A percentile compares a stretch with the other conserved stretches of the same genome.
phyloP scores from a whole-genome alignment of 37 sponge, comb jelly and placozoan genomes.

The Crambe crambe region DNA sequence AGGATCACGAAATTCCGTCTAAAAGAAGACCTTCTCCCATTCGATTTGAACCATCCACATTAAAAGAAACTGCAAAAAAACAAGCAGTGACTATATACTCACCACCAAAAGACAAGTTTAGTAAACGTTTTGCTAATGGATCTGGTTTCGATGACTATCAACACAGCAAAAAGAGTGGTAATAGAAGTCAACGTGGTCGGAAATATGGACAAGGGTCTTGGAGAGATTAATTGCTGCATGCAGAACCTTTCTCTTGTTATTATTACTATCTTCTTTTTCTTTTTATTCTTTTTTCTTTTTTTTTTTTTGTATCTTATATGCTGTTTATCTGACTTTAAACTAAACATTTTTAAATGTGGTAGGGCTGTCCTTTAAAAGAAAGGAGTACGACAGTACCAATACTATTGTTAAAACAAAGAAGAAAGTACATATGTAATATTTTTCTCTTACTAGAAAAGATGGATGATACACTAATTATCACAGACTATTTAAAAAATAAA shows the following conservation, averaged over 20 bases:
- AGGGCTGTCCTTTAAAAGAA: too few relatives aligned
- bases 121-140: constrained; percentile 40
- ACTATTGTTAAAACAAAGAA: too few relatives aligned
- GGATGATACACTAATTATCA: too few relatives aligned
- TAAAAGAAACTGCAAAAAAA: constrained; percentile 13
- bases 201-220: neutral
- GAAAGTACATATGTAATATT: too few relatives aligned
- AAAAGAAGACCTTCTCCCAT: constrained; percentile 66
- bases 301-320: too few relatives aligned
- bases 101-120: constrained; percentile 57
- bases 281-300: too few relatives aligned
- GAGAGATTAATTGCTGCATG: neutral
- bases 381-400: too few relatives aligned
- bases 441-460: too few relatives aligned
- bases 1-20: constrained; percentile 6
- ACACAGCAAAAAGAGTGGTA: constrained; percentile 36
- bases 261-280: neutral
- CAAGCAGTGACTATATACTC: constrained; percentile 30
- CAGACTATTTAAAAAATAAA: too few relatives aligned
- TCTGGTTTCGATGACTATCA: constrained; percentile 6
- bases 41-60: constrained; percentile 12
- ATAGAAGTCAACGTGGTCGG: constrained; percentile 17
- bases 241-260: neutral
- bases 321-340: neutral
- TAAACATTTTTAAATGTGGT: too few relatives aligned